Conservation (phyloP, 30 jellyfish, hydroid and myxozoan species). For the Aurelia coerulea region DNA sequence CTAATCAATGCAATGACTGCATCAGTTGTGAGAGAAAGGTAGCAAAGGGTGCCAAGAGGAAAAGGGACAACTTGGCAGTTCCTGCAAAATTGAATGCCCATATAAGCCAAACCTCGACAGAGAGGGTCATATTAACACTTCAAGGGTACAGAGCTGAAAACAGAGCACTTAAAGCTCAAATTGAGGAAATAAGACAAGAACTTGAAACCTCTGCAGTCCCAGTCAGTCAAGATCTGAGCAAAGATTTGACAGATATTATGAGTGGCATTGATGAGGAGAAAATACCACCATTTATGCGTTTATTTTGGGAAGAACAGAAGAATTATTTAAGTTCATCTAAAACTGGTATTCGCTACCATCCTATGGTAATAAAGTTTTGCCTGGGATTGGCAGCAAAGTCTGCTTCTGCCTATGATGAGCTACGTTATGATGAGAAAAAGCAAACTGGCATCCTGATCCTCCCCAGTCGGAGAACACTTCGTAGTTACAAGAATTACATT, state of each 20-base stretch:
- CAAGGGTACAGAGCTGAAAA: conserved; percentile 60
- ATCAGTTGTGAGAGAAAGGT: too few relatives aligned
- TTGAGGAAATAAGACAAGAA: conserved; percentile 37
- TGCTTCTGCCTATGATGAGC: conserved; percentile 12
- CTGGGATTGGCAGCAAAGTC: conserved; percentile 30
- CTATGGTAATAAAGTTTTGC: conserved; percentile 19
- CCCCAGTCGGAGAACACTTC: conserved; percentile 61
- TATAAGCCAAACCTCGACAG: neutral
- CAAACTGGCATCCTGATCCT: conserved; percentile 55
- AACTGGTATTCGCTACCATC: conserved; percentile 32
- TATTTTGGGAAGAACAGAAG: conserved; percentile 69
- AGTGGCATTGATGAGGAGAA: conserved; percentile 2
- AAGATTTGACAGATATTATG: conserved; percentile 49
- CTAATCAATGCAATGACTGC: too few relatives aligned
- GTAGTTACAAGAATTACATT: conserved; percentile 27
- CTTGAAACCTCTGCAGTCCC: conserved; percentile 24
- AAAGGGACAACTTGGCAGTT: neutral
- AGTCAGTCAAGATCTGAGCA: conserved; percentile 19
- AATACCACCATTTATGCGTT: conserved; percentile 74
- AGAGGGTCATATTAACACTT: conserved; percentile 29
- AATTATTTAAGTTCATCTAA: conserved; percentile 15
- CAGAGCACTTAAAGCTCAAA: conserved; percentile 33
- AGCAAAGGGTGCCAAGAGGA: conserved; percentile 11
- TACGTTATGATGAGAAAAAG: conserved; percentile 36
- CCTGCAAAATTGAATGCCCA: conserved; percentile 49